Evolutionary conservation across 2,888 invertebrate species (phyloP), one percentile per base, ranked within the genome.

Genomic region (Macropis europaea): DNA sequence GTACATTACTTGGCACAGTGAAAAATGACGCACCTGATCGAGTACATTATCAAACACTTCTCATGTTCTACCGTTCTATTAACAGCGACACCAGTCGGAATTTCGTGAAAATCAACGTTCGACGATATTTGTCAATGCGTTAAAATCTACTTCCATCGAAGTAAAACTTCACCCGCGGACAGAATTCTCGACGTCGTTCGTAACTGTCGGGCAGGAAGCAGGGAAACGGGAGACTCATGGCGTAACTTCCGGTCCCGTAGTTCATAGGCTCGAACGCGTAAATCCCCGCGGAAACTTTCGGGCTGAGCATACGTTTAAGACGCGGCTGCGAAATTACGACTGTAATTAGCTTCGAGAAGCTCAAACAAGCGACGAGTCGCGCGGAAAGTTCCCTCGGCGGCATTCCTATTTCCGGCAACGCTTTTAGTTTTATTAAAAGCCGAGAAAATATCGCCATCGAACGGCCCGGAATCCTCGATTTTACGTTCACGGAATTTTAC

Each of bases 221-320:
- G 22, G 43, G 48, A 24, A 34, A 34, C 22, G 13, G 5, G 34
- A 19, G 15, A 13, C 42, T 22, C 48, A 28, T 15, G 34, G 50
- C 24, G 15, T 60, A 75, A 74, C 61, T 64, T 64, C 47, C 43
- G 43, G 59, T 40, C 56, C 32, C 59, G 47, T 42, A 34, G 26
- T 59, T 59, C 54, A 42, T 22, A 53, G 45, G 26, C 66, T 42
- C 69, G 67, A 50, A 67, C 54, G 57, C 54, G 61, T 66, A 76
- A 78, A 69, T 79, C 76, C 52, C 54, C 19, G 11, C 34, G 54
- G 50, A 32, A 53, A 36, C 62, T 47, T 63, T 56, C 45, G 4
- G 13, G 30, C 1, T 5, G 22, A 9, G 15, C 52, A 19, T 22
- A 32, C 24, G 47, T 53, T 45, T 22, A 62, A 53, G 63, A 54